A percentile compares a stretch with the other conserved stretches of the same genome.
phyloP scores from a whole-genome alignment of 2,797 vertebrate species.

The Vespertilio murinus region DNA sequence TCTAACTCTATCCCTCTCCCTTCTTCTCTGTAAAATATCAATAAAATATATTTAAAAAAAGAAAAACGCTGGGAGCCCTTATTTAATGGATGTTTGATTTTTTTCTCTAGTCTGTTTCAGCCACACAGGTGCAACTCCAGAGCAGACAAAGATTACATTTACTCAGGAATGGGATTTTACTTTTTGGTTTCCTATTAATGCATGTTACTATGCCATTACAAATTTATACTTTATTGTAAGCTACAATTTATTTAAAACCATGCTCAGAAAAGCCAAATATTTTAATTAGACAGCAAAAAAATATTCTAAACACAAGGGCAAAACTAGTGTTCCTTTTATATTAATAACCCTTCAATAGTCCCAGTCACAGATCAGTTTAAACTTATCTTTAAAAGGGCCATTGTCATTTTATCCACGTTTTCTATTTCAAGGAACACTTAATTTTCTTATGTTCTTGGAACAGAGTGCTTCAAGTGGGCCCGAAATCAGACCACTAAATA shows the following conservation, averaged over 20 bases:
- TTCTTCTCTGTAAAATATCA: no score
- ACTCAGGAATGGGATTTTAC: not conserved
- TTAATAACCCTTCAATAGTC: not conserved
- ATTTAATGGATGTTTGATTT: not conserved
- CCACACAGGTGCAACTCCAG: not conserved
- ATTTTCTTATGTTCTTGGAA: slow-evolving; percentile 51
- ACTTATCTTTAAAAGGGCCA: not conserved
- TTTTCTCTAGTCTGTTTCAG: not conserved
- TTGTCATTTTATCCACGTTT: slow-evolving; percentile 30
- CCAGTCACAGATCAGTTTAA: not conserved
- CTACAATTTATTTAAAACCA: slow-evolving; percentile 21
- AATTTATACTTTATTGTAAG: slow-evolving; percentile 1
- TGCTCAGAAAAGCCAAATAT: not conserved
- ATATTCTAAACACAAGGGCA: not conserved
- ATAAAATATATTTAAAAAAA: no score
- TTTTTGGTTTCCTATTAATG: not conserved
- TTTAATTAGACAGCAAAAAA: slow-evolving; percentile 11
- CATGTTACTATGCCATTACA: not conserved
- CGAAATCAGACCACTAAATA: slow-evolving; percentile 32
- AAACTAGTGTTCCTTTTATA: slow-evolving; percentile 30
- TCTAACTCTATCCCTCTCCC: no score
- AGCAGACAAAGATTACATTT: not conserved
- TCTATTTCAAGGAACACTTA: not conserved
- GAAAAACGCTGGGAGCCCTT: no score
- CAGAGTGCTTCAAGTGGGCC: not conserved